Conservation (phyloP, 2,113 vertebrate species). For the Trinectes maculatus region DNA sequence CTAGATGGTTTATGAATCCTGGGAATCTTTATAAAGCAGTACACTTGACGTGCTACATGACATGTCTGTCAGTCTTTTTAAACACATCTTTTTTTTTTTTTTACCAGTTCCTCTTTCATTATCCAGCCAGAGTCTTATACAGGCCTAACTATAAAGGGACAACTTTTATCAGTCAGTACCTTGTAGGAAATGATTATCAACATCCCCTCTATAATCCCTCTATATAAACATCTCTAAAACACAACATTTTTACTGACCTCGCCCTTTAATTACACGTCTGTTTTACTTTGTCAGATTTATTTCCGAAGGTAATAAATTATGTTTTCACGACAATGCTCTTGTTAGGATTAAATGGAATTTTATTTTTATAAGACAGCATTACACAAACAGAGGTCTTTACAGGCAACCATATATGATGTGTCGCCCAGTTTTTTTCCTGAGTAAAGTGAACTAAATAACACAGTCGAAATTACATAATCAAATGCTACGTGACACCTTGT, state of each 20-base stretch:
- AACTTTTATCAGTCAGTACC: constrained; percentile 15
- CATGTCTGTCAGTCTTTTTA: constrained; percentile 36
- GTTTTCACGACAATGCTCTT: neutral
- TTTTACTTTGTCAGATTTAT: constrained; percentile 10
- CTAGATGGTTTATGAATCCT: constrained; percentile 40
- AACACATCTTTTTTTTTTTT: constrained; percentile 29
- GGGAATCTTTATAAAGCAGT: constrained; percentile 30
- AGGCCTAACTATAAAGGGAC: constrained; percentile 15
- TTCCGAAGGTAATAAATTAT: constrained; percentile 8
- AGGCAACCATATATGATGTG: neutral
- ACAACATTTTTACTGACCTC: constrained; percentile 1
- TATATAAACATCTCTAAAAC: constrained; percentile 24
- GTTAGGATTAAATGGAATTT: neutral
- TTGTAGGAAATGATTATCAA: constrained; percentile 45
- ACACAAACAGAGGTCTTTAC: neutral
- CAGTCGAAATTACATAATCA: too few relatives aligned
- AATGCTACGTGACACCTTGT: too few relatives aligned
- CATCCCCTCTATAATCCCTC: constrained; percentile 4
- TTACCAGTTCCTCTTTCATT: constrained; percentile 21
- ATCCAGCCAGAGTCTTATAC: too few relatives aligned
- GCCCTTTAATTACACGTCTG: constrained; percentile 13
- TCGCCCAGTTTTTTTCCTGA: too few relatives aligned
- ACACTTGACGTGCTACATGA: too few relatives aligned
- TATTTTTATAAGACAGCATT: neutral
- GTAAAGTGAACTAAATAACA: too few relatives aligned